Percentiles rank a stretch among this genome's conserved stretches.
phyloP scores from a whole-genome alignment of 2,888 invertebrate species.

The Epinotia bilunana region DNA sequence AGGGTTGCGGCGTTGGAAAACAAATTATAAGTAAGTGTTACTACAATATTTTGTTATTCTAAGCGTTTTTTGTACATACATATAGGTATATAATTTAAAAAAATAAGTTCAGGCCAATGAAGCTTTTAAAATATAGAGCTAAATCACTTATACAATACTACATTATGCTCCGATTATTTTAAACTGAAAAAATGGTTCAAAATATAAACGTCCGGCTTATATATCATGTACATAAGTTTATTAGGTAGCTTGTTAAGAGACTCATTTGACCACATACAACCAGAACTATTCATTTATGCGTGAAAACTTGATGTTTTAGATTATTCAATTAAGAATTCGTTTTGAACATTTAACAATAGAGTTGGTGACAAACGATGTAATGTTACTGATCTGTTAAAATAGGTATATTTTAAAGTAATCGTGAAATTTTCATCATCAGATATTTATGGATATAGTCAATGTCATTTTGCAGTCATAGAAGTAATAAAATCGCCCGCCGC shows the following conservation, averaged over 20 bases:
- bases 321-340: background rate
- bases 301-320: constrained; percentile 26
- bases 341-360: constrained; percentile 5
- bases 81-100: too few species aligned
- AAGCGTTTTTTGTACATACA: background rate
- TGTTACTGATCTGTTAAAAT: constrained; percentile 8
- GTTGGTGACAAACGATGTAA: constrained; percentile 18
- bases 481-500: constrained; percentile 70
- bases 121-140: background rate
- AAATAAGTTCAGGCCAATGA: background rate
- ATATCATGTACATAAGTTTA: background rate
- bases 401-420: background rate
- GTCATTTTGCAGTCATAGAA: constrained; percentile 50
- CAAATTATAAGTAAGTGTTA: constrained; percentile 75
- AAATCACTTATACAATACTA: background rate
- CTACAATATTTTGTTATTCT: background rate
- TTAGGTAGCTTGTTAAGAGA: background rate
- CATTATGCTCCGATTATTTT: background rate
- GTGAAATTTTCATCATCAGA: constrained; percentile 16
- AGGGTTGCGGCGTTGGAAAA: constrained; percentile 79
- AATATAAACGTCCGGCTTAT: background rate
- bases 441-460: constrained; percentile 47
- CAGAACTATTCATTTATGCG: constrained; percentile 1
- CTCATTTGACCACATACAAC: background rate
- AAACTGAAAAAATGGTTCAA: background rate